Percentiles rank a stretch among this genome's conserved stretches.
Conservation (phyloP, 2,888 invertebrate genomes). For the Tipula vernalis region DNA sequence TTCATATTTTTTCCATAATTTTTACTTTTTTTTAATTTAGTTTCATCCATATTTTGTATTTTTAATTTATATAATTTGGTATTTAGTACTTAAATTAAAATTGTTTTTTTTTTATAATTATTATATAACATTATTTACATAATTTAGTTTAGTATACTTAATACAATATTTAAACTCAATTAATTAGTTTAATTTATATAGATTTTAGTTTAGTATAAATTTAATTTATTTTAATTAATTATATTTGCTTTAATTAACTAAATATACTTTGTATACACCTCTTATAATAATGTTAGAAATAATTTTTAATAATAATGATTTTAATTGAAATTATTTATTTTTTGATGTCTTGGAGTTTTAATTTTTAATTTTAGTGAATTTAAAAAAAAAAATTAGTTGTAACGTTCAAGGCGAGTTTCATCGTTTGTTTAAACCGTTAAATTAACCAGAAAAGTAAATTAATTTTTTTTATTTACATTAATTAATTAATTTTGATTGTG, state of each 20-base stretch:
- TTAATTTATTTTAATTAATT: neutral
- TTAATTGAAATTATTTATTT: neutral
- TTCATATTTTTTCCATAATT: neutral
- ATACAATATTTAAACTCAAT: neutral
- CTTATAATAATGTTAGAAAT: neutral
- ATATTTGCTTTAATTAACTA: neutral
- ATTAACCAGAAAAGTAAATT: neutral
- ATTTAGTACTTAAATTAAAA: neutral
- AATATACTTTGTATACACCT: neutral
- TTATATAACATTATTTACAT: constrained; percentile 1
- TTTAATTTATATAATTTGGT: neutral
- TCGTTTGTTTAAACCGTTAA: neutral
- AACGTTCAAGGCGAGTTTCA: neutral
- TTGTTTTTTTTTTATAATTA: neutral
- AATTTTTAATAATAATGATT: neutral
- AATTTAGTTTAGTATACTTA: neutral
- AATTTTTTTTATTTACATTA: neutral
- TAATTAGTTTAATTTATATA: neutral
- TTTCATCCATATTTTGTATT: neutral
- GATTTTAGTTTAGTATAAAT: neutral
- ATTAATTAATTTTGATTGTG: neutral
- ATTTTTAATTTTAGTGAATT: neutral
- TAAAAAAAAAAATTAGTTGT: neutral
- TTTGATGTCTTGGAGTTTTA: neutral
- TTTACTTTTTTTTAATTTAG: neutral